Percentiles rank a stretch among this genome's conserved stretches.
Evolutionary conservation across 2,113 vertebrate genomes (phyloP).

Genomic region (Numida meleagris): DNA sequence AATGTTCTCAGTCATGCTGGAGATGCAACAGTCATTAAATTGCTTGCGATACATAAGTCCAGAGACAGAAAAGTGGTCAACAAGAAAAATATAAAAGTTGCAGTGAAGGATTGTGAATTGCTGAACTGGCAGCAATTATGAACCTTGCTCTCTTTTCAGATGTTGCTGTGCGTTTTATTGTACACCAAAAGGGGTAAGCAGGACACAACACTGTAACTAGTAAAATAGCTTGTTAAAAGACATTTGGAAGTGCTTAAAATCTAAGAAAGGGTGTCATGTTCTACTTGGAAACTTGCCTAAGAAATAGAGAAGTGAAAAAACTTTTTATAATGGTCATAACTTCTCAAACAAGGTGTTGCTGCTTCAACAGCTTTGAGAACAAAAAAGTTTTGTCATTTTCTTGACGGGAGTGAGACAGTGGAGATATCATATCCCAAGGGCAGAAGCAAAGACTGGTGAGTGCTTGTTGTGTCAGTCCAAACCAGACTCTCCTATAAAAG

Average conservation of each 20-base stretch:
- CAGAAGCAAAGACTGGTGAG: neutral
- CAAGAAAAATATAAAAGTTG: neutral
- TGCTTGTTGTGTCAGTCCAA: neutral
- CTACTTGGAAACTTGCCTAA: neutral
- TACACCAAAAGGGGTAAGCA: neutral
- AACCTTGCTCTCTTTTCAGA: neutral
- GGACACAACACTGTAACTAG: neutral
- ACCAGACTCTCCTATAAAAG: neutral
- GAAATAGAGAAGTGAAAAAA: neutral
- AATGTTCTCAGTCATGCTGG: neutral
- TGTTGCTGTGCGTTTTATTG: neutral
- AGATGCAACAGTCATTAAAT: neutral
- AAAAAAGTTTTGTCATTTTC: neutral
- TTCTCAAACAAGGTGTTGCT: neutral
- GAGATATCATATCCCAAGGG: neutral
- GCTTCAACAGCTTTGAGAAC: neutral
- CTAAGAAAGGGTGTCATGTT: neutral
- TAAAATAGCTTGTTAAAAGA: conserved; percentile 3
- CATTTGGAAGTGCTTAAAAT: neutral
- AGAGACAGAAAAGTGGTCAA: neutral
- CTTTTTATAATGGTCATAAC: neutral
- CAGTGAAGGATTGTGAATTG: neutral
- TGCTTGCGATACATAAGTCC: neutral
- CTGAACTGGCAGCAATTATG: neutral
- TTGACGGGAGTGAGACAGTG: neutral